A percentile compares a stretch with the other conserved stretches of the same genome.
Conservation (phyloP, 2,113 vertebrate genomes). For the Ammospiza caudacuta region DNA sequence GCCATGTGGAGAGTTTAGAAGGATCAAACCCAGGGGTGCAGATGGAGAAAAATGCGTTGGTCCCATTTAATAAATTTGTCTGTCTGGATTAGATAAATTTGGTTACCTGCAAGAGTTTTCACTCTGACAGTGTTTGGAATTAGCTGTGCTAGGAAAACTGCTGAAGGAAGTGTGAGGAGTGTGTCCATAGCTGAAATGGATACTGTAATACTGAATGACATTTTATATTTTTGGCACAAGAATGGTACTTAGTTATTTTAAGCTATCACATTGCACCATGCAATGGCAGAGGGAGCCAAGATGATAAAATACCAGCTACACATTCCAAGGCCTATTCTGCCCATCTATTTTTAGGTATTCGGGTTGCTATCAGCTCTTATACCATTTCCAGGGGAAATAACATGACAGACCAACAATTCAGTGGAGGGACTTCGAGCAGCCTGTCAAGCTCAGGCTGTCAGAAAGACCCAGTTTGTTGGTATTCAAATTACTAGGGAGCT, state of each 20-base stretch:
- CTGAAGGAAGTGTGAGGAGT: background rate
- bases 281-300: background rate
- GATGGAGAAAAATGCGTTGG: background rate
- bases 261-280: background rate
- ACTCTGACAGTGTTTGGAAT: background rate
- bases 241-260: constrained; percentile 43
- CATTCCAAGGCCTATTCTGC: background rate
- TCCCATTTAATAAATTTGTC: background rate
- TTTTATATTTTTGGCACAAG: constrained; percentile 3
- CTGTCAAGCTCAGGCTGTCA: constrained; percentile 42
- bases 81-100: background rate
- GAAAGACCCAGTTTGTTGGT: constrained; percentile 5
- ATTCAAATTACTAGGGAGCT: background rate
- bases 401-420: constrained; percentile 11
- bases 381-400: constrained; percentile 11
- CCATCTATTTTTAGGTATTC: constrained; percentile 43
- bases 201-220: background rate
- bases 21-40: background rate
- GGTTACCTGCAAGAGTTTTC: background rate
- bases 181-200: background rate
- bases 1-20: background rate
- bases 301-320: background rate
- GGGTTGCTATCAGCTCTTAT: constrained; percentile 7
- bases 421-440: background rate
- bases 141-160: background rate